Base-by-base conservation (phyloP, 2,113 vertebrate genomes). In the Sinocyclocheilus maitianheensis region DNA sequence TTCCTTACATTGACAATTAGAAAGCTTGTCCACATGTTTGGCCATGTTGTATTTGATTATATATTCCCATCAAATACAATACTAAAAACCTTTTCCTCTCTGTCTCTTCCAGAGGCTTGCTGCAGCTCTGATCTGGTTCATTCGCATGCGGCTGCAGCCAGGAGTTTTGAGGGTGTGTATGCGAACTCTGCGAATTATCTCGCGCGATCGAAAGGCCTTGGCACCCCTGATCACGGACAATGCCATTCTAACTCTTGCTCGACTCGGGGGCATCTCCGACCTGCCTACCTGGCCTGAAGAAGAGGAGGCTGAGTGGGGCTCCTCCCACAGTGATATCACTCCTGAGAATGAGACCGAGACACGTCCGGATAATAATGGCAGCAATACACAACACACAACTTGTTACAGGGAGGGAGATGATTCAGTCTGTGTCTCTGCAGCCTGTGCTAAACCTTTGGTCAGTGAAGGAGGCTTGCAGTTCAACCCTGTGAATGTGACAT, bases 151-250 rank as follows among this genome's bases (percentile, higher is more conserved):
- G 13, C 90, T 91, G 1, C 93, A 92, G 79, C 90, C 92, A 0
- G 69, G 87, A 0, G 90, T 92, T 51, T 80, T 92, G 46, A 75
- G 80, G 20, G 89, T 84, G 16, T 93, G 90, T 77, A 76, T 94
- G 74, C 88, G 89, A 1, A 94, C 92, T 0, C 89, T 94, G 51
- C 91, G 93, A 24, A 94, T 94, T 84, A 88, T 94, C 11, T 93
- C 93, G 48, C 89, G 93, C 0, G 93, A 94, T 77, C 83, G 90
- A 0, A 87, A 86, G 84, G 93, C 90, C 22, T 83, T 94, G 40
- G 89, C 75, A 3, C 92, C 93, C 72, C 77, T 93, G 86, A 85
- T 92, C 83, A 89, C 88, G 0, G 89, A 91, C 71, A 55, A n/a
- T 0, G 91, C 91, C 51, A 88, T 93, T 16, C 43, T 90, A n/a